Base-by-base conservation (phyloP, 2,797 vertebrate species). In the Heteromormyrus szaboi region DNA sequence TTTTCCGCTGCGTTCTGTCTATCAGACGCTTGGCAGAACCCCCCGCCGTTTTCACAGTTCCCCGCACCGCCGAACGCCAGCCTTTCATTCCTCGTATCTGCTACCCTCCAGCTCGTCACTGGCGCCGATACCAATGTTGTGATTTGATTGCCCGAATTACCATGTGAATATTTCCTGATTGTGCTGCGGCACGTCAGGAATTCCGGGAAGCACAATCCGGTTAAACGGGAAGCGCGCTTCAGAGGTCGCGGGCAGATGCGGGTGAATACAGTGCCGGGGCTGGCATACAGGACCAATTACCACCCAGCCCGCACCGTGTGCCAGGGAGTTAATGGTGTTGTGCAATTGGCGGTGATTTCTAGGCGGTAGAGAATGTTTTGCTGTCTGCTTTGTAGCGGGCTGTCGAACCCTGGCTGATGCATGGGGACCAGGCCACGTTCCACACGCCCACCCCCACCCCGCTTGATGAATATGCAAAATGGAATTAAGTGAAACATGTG, bases 401-500 rank as follows among this genome's bases (percentile, higher is more conserved):
- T 46, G 25, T 89, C 56, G 59, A 56, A 37, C 81, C 62, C 62
- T 51, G 29, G 81, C 81, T 84, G 37, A 59, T 54, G 83, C 44
- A 22, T 33, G 17, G 54, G 19, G 44, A 19, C 46, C 50, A 41
- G 12, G 68, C 68, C 51, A 12, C 19, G 33, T 59, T 33, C 44
- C 22, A 56, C n/a, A 33, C 17, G 92, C 89, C 92, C 17, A 19
- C 53, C 54, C 54, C 19, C 19, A 7, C 94, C 94, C 91, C 94
- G 91, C 91, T 95, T 91, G 92, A 95, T 96, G 95, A 96, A 96
- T 95, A 96, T 96, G 94, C 93, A 92, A 93, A 95, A 94, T 94
- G 95, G 95, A 96, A 95, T 95, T 93, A 95, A 94, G 93, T 95
- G 94, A 96, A 96, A 96, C 93, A 93, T 90, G 93, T 93, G 93